A percentile compares a stretch with the other conserved stretches of the same genome.
These are phyloP conservation scores for Syngnathus rostellatus DNA, from an alignment of 2,797 vertebrate genomes.

Conservation along the genomic window DNA sequence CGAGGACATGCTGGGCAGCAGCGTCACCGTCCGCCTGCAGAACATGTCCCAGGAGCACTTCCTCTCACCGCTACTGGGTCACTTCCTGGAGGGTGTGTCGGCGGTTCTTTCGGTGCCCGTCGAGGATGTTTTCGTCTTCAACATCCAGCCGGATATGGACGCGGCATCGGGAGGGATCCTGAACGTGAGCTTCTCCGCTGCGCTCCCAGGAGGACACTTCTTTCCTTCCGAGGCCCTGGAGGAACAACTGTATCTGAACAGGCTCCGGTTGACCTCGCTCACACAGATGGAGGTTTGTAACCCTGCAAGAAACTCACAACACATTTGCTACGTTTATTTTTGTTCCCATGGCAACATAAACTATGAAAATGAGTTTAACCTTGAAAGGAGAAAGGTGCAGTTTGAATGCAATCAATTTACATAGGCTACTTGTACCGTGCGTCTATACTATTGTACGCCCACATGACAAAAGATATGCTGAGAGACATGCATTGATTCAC, in stretches of 20 bases:
- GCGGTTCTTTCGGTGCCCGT: slow-evolving; percentile 84
- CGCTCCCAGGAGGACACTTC: slow-evolving; percentile 79
- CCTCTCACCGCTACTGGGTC: slow-evolving; percentile 83
- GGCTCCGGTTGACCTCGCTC: slow-evolving; percentile 80
- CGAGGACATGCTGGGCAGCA: slow-evolving; percentile 93
- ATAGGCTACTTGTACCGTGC: background rate
- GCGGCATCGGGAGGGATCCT: slow-evolving; percentile 78
- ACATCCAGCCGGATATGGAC: slow-evolving; percentile 91
- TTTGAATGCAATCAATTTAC: background rate
- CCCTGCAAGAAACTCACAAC: background rate
- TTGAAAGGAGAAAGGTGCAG: background rate
- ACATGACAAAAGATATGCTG: background rate
- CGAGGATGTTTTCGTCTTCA: slow-evolving; percentile 94
- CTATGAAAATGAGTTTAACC: background rate
- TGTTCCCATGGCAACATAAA: background rate
- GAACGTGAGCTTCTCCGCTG: slow-evolving; percentile 91
- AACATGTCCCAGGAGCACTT: slow-evolving; percentile 99
- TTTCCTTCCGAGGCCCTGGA: slow-evolving; percentile 94
- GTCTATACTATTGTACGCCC: background rate
- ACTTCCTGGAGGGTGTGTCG: slow-evolving; percentile 91
- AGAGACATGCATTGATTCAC: background rate
- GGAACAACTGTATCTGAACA: slow-evolving; percentile 95
- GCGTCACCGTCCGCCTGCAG: slow-evolving; percentile 91
- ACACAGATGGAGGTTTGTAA: slow-evolving; percentile 81
- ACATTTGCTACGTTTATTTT: slow-evolving; percentile 2